Evolutionary conservation across 2,888 invertebrate species (phyloP), one percentile per base, ranked within the genome.

Genomic region (Flexamia atlantica): DNA sequence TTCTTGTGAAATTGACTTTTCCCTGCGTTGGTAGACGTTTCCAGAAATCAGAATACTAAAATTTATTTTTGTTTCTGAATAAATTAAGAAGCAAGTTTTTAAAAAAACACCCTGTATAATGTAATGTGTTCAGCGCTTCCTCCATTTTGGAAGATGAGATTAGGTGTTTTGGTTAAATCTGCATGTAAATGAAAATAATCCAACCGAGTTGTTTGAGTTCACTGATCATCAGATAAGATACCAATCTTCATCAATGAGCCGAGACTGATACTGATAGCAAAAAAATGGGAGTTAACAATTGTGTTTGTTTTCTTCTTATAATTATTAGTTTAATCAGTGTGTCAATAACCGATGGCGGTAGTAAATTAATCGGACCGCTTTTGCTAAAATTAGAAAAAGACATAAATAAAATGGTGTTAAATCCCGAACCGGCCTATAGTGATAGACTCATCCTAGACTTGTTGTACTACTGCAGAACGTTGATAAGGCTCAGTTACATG

Each of bases 401-500:
- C 23, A 72, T 72, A 20, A 32, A 36, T 12, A 30, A 36, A 40
- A 72, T 72, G 72, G 42, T 72, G 20, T 12, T 32, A n/a, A 23
- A 72, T n/a, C 72, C 72, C 40, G 40, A 40, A 17, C 40, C 30
- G 17, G 72, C 72, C 20, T 72, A 20, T 17, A 72, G 72, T 72
- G 72, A 72, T 42, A 36, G 40, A 40, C 72, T 72, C 42, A 72
- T 72, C 5, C 42, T 72, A 40, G 72, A 72, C 42, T 72, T 72
- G 42, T 42, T 72, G n/a, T 72, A 72, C 23, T 72, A 72, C 36
- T 72, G 72, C 23, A 72, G 72, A 40, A 32, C 72, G 1, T 42
- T 72, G 36, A 72, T 72, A 40, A 36, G 40, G n/a, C 42, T 72
- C 5, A 40, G 42, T 72, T 72, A 72, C 42, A 72, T 72, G 72